A percentile compares a stretch with the other conserved stretches of the same genome.
Conservation (phyloP, 1,140 invertebrate genomes). For the Papilio polyxenes region DNA sequence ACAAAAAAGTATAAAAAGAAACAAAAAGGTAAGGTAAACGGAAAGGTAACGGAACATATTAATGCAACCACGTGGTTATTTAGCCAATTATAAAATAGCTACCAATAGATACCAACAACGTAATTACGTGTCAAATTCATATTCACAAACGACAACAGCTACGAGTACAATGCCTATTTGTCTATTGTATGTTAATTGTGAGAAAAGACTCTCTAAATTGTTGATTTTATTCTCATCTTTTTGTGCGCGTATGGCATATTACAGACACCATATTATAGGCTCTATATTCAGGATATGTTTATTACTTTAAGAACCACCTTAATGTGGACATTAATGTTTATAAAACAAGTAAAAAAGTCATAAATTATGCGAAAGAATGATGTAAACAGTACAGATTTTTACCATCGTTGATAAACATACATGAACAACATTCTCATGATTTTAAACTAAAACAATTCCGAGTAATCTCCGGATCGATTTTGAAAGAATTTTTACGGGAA, state of each 20-base stretch:
- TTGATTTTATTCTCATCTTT: conserved; percentile 8
- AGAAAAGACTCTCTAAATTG: conserved; percentile 6
- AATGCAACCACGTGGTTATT: conserved; percentile 8
- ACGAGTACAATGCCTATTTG: background rate
- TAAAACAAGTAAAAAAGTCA: background rate
- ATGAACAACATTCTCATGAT: no score
- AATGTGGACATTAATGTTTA: background rate
- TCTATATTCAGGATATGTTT: background rate
- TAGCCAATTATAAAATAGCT: background rate
- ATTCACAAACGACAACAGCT: background rate
- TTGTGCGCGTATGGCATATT: background rate
- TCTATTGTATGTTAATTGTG: conserved; percentile 28
- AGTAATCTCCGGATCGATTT: no score
- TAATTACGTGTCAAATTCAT: conserved; percentile 12
- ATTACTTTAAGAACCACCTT: background rate
- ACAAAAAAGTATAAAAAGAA: no score
- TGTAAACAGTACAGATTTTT: no score
- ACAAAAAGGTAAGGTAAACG: no score
- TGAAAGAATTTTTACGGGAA: no score
- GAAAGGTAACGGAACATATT: background rate
- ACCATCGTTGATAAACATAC: no score
- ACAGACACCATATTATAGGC: background rate
- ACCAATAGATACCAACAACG: background rate
- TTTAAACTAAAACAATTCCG: no score
- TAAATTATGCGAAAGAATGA: no score